Evolutionary conservation across 2,113 vertebrate genomes (phyloP).

Genomic region (Thamnaconus septentrionalis): DNA sequence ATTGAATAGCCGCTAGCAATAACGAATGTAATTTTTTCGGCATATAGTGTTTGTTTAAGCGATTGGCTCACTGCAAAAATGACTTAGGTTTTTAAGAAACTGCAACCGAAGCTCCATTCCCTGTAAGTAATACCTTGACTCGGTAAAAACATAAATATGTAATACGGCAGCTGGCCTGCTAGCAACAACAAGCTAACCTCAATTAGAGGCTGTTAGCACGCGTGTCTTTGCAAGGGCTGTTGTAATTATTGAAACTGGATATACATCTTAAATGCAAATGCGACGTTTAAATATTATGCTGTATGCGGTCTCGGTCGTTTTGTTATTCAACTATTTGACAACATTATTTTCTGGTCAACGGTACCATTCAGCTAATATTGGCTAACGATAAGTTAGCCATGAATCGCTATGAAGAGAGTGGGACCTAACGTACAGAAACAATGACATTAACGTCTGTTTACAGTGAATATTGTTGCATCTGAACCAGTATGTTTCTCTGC

Average conservation of each 20-base stretch:
- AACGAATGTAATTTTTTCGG: constrained; percentile 46
- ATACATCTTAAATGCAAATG: not conserved
- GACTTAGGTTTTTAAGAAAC: constrained; percentile 54
- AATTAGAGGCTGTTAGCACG: constrained; percentile 41
- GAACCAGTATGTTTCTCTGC: too few species aligned
- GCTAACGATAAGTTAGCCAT: constrained; percentile 27
- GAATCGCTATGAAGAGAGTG: constrained; percentile 6
- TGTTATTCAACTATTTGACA: accelerated
- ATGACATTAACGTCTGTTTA: not conserved
- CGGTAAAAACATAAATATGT: constrained; percentile 43
- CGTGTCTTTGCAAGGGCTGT: constrained; percentile 13
- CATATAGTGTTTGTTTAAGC: constrained; percentile 33
- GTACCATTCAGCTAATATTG: constrained; percentile 2
- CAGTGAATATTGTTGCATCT: not conserved
- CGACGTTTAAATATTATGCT: not conserved
- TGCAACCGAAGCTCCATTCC: constrained; percentile 25
- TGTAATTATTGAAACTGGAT: constrained; percentile 17
- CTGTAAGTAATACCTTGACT: constrained; percentile 55
- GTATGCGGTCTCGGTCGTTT: not conserved
- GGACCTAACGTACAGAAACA: constrained; percentile 16
- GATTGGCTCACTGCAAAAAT: constrained; percentile 49
- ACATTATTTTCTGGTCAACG: not conserved
- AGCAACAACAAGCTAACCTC: constrained; percentile 58
- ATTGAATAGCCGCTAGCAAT: constrained; percentile 60
- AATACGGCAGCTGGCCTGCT: constrained; percentile 43